Conservation (phyloP, 2,113 vertebrate species). For the Illadopsis cleaveri region DNA sequence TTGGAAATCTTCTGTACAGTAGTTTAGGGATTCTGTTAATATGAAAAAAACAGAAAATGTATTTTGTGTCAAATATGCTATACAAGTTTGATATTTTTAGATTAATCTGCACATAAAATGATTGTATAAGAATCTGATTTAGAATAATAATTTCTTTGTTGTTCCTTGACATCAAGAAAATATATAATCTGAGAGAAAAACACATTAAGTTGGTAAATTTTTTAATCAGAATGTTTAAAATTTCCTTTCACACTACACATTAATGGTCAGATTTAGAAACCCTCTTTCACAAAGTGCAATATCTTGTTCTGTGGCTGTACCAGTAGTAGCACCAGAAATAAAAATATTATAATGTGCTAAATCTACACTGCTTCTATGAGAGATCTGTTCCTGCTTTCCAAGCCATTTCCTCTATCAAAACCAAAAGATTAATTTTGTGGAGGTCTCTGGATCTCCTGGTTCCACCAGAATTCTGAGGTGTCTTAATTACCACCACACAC, state of each 20-base stretch:
- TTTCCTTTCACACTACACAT: neutral
- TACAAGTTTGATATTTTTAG: neutral
- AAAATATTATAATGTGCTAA: neutral
- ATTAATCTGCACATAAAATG: neutral
- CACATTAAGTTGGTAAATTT: neutral
- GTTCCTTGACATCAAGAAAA: neutral
- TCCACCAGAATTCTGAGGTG: neutral
- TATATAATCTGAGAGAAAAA: neutral
- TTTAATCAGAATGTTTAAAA: neutral
- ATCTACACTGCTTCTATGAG: neutral
- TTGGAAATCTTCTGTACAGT: neutral
- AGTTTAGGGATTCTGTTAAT: neutral
- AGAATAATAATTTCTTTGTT: neutral
- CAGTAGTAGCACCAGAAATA: neutral
- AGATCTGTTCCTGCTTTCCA: neutral
- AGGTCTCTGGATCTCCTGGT: neutral
- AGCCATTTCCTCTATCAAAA: neutral
- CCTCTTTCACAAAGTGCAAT: neutral
- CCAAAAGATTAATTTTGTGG: neutral
- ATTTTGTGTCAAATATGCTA: neutral
- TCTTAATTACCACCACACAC: too few relatives aligned
- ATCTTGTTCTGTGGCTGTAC: neutral
- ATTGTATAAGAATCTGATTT: neutral
- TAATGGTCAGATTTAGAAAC: neutral
- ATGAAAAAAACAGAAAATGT: neutral